Evolutionary conservation across 2,797 vertebrate genomes (phyloP).

Genomic region (Tadarida brasiliensis): DNA sequence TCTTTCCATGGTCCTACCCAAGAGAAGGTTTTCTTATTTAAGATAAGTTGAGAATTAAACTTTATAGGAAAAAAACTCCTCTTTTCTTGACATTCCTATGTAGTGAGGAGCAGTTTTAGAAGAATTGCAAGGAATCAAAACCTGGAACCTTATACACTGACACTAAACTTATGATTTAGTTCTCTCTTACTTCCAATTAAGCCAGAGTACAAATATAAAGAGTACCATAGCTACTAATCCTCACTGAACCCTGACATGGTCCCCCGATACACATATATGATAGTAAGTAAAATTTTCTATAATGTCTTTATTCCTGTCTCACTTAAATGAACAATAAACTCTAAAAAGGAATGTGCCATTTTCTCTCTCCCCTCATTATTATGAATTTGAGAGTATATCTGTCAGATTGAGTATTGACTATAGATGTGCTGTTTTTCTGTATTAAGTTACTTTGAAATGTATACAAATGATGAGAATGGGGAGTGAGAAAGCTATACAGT

Average conservation of each 20-base stretch:
- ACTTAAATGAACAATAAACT: background rate
- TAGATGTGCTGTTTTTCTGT: background rate
- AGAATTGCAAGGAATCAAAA: constrained; percentile 46
- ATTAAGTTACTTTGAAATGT: constrained; percentile 57
- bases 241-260: background rate
- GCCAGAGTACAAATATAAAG: background rate
- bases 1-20: background rate
- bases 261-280: background rate
- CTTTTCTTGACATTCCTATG: constrained; percentile 13
- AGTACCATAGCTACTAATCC: background rate
- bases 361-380: background rate
- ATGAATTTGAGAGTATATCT: background rate
- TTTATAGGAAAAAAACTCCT: background rate
- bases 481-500: background rate
- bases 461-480: background rate
- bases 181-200: constrained; percentile 28
- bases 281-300: constrained; percentile 30
- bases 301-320: background rate
- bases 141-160: background rate
- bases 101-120: background rate
- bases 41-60: constrained; percentile 51
- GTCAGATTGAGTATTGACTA: background rate
- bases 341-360: background rate
- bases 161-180: background rate
- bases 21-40: constrained; percentile 14